Evolutionary conservation across 2,797 vertebrate genomes (phyloP).

Genomic region (Sylvia borin): DNA sequence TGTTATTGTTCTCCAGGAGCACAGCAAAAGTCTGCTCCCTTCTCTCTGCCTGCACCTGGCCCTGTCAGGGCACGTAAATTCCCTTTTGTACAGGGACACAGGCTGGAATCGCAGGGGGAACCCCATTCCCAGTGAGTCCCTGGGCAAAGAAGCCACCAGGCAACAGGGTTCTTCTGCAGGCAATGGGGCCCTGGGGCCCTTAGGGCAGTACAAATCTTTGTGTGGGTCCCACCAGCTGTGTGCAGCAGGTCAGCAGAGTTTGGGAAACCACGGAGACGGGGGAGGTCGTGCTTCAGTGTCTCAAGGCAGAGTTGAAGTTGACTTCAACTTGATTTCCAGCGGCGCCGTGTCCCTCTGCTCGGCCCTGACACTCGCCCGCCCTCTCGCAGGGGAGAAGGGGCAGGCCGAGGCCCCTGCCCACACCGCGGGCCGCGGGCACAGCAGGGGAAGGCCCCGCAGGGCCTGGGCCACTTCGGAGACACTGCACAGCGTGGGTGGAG

Average conservation of each 20-base stretch:
- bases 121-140: not conserved
- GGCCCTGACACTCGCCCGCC: rapidly evolving
- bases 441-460: rapidly evolving
- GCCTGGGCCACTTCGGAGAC: not conserved
- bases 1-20: not conserved
- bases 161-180: not conserved
- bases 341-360: too few species aligned
- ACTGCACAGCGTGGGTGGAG: not conserved
- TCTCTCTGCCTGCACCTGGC: not conserved
- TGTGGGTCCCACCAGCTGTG: rapidly evolving
- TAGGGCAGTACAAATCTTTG: not conserved
- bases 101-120: not conserved
- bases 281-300: not conserved
- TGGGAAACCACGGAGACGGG: not conserved
- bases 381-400: not conserved
- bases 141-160: not conserved
- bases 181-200: rapidly evolving
- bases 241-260: rapidly evolving
- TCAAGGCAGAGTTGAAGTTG: not conserved
- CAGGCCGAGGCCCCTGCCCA: rapidly evolving
- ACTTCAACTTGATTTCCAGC: too few species aligned
- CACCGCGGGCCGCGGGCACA: rapidly evolving
- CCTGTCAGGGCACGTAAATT: not conserved
- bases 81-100: not conserved
- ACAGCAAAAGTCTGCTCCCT: not conserved